These are phyloP conservation scores for Scaptodrosophila latifasciaeformis DNA, from an alignment of 2,888 invertebrate species.

Conservation along the genomic window DNA sequence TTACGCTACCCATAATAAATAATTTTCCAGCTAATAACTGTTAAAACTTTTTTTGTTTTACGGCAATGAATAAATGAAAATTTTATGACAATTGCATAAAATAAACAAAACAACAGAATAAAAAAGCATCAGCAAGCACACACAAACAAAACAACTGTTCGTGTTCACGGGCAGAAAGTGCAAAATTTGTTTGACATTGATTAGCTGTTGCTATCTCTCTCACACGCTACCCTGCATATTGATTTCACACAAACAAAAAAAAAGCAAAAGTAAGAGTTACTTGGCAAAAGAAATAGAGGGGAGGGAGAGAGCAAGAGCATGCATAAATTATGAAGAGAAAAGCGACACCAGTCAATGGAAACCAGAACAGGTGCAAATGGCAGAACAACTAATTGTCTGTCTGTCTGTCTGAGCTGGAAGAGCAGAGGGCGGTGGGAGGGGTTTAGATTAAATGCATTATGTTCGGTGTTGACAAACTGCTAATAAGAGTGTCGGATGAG, in stretches of 20 bases:
- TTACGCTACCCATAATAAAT: too few species aligned
- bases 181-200: conserved; percentile 15
- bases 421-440: too few species aligned
- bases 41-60: too few species aligned
- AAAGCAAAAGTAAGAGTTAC: not conserved
- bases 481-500: not conserved
- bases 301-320: not conserved
- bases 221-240: too few species aligned
- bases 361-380: not conserved
- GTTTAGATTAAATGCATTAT: too few species aligned
- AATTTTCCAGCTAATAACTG: too few species aligned
- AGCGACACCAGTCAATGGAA: too few species aligned
- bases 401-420: too few species aligned
- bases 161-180: conserved; percentile 10
- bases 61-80: not conserved
- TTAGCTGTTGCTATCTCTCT: conserved; percentile 7
- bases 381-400: not conserved
- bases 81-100: conserved; percentile 49
- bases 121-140: conserved; percentile 7
- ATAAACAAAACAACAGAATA: conserved; percentile 32
- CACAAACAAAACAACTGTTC: not conserved
- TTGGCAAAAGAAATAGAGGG: not conserved
- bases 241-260: too few species aligned
- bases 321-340: not conserved
- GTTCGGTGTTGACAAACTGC: not conserved